Conservation (phyloP, 1,140 invertebrate species). For the Drosophila athabasca region DNA sequence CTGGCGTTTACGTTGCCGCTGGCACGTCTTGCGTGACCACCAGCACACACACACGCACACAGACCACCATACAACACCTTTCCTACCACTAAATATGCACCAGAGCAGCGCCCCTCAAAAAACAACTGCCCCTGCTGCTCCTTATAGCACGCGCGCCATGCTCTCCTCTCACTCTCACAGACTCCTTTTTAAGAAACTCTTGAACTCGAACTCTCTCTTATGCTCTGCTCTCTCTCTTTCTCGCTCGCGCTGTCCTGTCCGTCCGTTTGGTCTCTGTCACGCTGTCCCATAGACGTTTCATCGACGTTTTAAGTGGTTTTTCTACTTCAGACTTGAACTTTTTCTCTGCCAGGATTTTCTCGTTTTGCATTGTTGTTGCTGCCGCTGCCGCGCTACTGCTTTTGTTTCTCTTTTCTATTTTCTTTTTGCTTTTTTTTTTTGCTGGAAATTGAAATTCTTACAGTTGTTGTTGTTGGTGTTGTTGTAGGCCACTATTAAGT, state of each 20-base stretch:
- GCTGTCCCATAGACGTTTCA: conserved; percentile 58
- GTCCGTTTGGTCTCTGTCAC: conserved; percentile 26
- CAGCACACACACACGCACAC: conserved; percentile 46
- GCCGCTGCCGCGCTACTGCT: conserved; percentile 33
- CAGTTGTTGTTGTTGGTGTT: conserved; percentile 53
- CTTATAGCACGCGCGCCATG: conserved; percentile 52
- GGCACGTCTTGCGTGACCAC: conserved; percentile 75
- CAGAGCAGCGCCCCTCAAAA: conserved; percentile 17
- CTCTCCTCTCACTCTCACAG: conserved; percentile 42
- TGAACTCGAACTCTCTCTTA: conserved; percentile 23
- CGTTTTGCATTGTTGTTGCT: conserved; percentile 52
- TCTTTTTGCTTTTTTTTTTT: conserved; percentile 51
- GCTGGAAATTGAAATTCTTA: conserved; percentile 79
- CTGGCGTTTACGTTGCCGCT: conserved; percentile 34
- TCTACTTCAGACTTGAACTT: conserved; percentile 77
- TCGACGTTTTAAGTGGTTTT: conserved; percentile 81
- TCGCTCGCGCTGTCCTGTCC: conserved; percentile 4
- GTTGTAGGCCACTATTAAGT: conserved; percentile 69
- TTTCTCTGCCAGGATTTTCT: conserved; percentile 76
- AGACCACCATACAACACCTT: conserved; percentile 57
- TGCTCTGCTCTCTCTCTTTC: conserved; percentile 2
- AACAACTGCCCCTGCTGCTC: conserved; percentile 55
- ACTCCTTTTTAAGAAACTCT: conserved; percentile 55
- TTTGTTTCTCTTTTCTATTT: conserved; percentile 37
- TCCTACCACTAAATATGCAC: conserved; percentile 72